Evolutionary conservation across 2,113 vertebrate genomes (phyloP).

Genomic region (Himantopus leucocephalus): DNA sequence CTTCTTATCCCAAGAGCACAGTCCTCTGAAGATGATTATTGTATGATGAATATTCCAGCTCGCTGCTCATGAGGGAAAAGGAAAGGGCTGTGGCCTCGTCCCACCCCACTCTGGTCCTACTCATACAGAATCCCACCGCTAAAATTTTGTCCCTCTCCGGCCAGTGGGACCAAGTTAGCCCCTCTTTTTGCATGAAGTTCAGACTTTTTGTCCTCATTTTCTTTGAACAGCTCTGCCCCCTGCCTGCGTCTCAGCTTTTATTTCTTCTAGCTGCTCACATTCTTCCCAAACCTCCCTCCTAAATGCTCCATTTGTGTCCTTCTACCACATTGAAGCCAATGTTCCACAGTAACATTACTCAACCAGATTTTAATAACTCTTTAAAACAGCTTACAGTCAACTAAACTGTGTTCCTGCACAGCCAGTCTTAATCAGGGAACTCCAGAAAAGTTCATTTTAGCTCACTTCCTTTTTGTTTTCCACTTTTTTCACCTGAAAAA

Average conservation of each 20-base stretch:
- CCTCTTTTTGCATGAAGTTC: slow-evolving; percentile 9
- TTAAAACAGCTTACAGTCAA: background rate
- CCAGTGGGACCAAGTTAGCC: background rate
- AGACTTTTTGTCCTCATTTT: slow-evolving; percentile 38
- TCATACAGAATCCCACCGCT: background rate
- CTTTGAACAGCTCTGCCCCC: slow-evolving; percentile 66
- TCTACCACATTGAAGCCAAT: slow-evolving; percentile 13
- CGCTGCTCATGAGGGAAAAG: background rate
- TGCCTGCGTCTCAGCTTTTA: slow-evolving; percentile 36
- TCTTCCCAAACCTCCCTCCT: slow-evolving; percentile 1
- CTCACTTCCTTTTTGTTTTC: background rate
- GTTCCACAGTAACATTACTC: slow-evolving; percentile 22
- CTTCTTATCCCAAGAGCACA: background rate
- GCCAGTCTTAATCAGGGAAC: background rate
- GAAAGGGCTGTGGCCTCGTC: background rate
- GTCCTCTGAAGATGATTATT: background rate
- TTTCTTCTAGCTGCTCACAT: background rate
- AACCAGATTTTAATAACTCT: background rate
- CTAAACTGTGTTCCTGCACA: background rate
- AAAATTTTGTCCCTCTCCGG: background rate
- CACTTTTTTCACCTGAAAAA: background rate
- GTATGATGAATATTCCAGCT: slow-evolving; percentile 26
- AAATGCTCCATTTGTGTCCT: slow-evolving; percentile 39
- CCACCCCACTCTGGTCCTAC: background rate
- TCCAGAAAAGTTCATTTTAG: background rate